Conservation (phyloP, 2,888 invertebrate genomes). For the Onchidella celtica region DNA sequence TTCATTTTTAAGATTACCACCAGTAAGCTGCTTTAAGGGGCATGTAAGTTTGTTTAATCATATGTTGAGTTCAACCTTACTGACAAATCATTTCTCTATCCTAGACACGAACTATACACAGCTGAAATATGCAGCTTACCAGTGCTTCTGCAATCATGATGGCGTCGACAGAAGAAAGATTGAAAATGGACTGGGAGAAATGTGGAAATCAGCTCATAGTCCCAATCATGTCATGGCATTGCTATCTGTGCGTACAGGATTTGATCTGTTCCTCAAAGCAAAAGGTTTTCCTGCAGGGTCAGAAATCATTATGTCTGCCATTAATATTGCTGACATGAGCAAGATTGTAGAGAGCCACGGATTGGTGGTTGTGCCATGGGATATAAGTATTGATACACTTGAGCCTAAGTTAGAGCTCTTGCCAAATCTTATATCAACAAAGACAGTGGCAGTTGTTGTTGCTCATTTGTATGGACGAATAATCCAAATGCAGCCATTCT, state of each 20-base stretch:
- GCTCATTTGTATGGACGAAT: slow-evolving; percentile 79
- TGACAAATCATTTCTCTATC: background rate
- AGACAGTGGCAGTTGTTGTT: slow-evolving; percentile 77
- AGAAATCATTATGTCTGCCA: slow-evolving; percentile 80
- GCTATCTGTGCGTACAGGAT: slow-evolving; percentile 74
- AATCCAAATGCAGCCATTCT: slow-evolving; percentile 73
- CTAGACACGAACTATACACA: slow-evolving; percentile 66
- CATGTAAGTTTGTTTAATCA: too few species aligned
- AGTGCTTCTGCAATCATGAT: slow-evolving; percentile 57
- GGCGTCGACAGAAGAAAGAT: slow-evolving; percentile 44
- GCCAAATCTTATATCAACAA: slow-evolving; percentile 71
- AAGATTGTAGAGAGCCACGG: slow-evolving; percentile 74
- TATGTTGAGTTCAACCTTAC: too few species aligned
- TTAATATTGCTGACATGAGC: slow-evolving; percentile 78
- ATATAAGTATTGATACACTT: slow-evolving; percentile 77
- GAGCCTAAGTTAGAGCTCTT: slow-evolving; percentile 75
- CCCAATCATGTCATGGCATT: slow-evolving; percentile 69
- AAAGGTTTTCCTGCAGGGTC: slow-evolving; percentile 77
- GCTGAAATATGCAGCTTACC: slow-evolving; percentile 55
- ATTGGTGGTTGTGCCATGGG: slow-evolving; percentile 75
- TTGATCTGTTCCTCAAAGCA: slow-evolving; percentile 74
- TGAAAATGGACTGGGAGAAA: slow-evolving; percentile 56
- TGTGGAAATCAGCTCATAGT: slow-evolving; percentile 66
- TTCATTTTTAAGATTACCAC: too few species aligned
- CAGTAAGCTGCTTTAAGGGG: too few species aligned